Conservation (phyloP, 1,140 invertebrate species). For the roundworm (Caenorhabditis elegans) region DNA sequence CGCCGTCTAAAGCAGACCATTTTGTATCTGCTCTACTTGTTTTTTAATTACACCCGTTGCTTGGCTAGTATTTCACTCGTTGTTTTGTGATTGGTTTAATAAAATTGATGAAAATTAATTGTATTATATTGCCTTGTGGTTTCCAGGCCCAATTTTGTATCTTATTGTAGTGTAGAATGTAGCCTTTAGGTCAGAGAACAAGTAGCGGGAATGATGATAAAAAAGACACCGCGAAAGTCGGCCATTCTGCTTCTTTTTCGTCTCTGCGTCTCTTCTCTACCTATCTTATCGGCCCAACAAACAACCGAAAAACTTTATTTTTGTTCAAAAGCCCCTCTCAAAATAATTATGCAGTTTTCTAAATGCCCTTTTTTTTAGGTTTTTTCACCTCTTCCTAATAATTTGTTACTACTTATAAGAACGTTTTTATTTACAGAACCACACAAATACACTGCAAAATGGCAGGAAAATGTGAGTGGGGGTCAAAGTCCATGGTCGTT, state of each 20-base stretch:
- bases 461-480: background rate
- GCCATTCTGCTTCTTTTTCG: background rate
- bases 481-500: background rate
- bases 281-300: background rate
- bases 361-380: background rate
- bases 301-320: background rate
- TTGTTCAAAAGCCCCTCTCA: too few species aligned
- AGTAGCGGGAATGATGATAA: background rate
- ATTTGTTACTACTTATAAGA: too few species aligned
- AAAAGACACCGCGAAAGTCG: background rate
- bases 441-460: too few species aligned
- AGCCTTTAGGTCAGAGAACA: background rate
- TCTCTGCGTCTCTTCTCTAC: background rate
- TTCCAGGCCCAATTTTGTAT: background rate
- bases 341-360: too few species aligned
- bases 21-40: background rate
- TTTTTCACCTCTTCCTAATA: too few species aligned
- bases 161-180: conserved; percentile 23
- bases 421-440: too few species aligned
- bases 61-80: too few species aligned
- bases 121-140: background rate
- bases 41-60: background rate
- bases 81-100: too few species aligned
- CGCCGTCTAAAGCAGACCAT: background rate
- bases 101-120: too few species aligned